Percentiles rank a stretch among this genome's conserved stretches.
Evolutionary conservation across 2,888 invertebrate genomes (phyloP).

Genomic region (Suillia variegata): DNA sequence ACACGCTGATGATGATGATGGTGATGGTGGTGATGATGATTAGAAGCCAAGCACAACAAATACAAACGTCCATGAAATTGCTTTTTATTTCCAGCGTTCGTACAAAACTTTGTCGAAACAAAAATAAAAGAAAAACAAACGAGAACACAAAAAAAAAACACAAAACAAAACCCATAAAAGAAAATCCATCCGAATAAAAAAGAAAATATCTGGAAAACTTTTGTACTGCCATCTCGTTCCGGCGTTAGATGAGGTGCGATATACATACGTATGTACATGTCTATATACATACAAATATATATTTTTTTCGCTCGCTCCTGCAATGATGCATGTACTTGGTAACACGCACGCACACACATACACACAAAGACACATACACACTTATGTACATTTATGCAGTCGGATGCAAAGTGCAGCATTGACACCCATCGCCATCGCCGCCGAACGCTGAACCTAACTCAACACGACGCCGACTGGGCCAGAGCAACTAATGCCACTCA

Average conservation of each 20-base stretch:
- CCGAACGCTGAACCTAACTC: background rate
- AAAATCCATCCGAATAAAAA: no score
- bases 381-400: background rate
- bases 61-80: background rate
- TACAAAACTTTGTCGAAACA: background rate
- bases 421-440: background rate
- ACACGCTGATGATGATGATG: no score
- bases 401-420: background rate
- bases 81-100: background rate
- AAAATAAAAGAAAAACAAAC: background rate
- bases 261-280: no score
- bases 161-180: background rate
- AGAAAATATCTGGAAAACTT: no score
- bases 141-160: background rate
- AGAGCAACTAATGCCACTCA: no score
- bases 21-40: no score
- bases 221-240: background rate
- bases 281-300: no score
- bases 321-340: background rate
- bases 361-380: slow-evolving; percentile 3
- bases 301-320: background rate
- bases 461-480: no score
- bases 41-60: background rate
- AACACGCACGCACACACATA: background rate
- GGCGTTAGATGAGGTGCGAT: background rate